Base-by-base conservation (phyloP, 2,113 vertebrate genomes). In the Lonchura striata region DNA sequence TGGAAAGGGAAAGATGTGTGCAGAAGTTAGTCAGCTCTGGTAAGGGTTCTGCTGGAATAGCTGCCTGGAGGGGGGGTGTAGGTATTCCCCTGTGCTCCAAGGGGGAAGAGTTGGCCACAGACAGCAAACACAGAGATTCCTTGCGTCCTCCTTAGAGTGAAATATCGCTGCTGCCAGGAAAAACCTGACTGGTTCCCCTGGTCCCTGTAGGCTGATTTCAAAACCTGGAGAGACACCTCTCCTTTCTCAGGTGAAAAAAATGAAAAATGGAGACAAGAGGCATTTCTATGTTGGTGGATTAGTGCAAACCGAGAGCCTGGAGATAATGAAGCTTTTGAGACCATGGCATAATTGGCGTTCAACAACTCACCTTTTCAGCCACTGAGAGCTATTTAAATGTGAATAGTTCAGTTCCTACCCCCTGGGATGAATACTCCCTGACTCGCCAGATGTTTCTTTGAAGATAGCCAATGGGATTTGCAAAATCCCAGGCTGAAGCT, bases 101-200 rank as follows among this genome's bases (percentile, higher is more conserved):
- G 37, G 74, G 42, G 33, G 39, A 69, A 9, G 10, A 76, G 42
- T 0, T 72, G 50, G 63, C 59, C 68, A 49, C 19, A 47, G 60
- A 39, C 7, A 81, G 79, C 52, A 41, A 66, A 35, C 2, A 1
- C 1, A 10, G 81, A 60, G 61, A n/a, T 64, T 75, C 44, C 65
- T 53, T 0, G 0, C 30, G 28, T 60, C 12, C 10, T 84, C 11
- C 31, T n/a, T 23, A 28, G 37, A 46, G 9, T 31, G 35, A 42
- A 70, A 27, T 15, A 19, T 13, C 3, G 2, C 46, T 61, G 41
- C 53, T 57, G 30, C 61, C 37, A 23, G 71, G 39, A 50, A 63
- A 83, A 92, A 60, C 33, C 30, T 15, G 14, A 35, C 35, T 17
- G 37, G 11, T 65, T 89, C 46, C 54, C 77, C 54, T 57, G 21